Base-by-base conservation (phyloP, 2,888 invertebrate genomes). In the Hylaea fasciaria region DNA sequence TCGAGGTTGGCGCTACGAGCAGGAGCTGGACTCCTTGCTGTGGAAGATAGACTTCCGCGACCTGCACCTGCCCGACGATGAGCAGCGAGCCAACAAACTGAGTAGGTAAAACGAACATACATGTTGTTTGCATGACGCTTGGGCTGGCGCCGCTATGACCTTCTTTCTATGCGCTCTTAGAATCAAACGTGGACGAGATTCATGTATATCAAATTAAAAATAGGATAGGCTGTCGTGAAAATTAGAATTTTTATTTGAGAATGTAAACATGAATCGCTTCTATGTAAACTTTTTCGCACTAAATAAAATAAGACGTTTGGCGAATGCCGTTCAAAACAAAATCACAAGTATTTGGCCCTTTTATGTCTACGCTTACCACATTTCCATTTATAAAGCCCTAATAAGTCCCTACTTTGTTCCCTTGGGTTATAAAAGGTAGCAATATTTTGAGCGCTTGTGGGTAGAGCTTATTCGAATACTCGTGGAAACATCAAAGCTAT, bases 41-140 rank as follows among this genome's bases (percentile, higher is more conserved):
- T 98, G 98, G 98, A 98, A 98, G 90, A 96, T 98, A 59, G 98
- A 98, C 89, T 98, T 95, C 88, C 95, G 96, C 64, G 98, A 98
- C 75, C 95, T 98, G 48, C 95, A 97, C 78, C 93, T 96, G 41
- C 90, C 92, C 3, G 91, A 91, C n/a, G 90, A 90, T 44, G 89
- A 89, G 51, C 88, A 88, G 69, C 83, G 83, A 77, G 77, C 81
- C 85, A 88, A 86, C 89, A 91, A 92, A 91, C 83, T 92, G 91
- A 92, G 92, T 92, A 92, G 92, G 92, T 91, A 92, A 90, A 91
- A 87, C 80, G 74, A 88, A 83, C 77, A 62, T 77, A 71, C 62
- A 83, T 89, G 88, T 89, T 90, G 87, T 91, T 75, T 83, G 87
- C 87, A 86, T 86, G 87, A 55, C 3, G 41, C 41, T 41, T 16